Evolutionary conservation across 2,113 vertebrate species (phyloP), one percentile per base, ranked within the genome.

Genomic region (Hyperopisus bebe): DNA sequence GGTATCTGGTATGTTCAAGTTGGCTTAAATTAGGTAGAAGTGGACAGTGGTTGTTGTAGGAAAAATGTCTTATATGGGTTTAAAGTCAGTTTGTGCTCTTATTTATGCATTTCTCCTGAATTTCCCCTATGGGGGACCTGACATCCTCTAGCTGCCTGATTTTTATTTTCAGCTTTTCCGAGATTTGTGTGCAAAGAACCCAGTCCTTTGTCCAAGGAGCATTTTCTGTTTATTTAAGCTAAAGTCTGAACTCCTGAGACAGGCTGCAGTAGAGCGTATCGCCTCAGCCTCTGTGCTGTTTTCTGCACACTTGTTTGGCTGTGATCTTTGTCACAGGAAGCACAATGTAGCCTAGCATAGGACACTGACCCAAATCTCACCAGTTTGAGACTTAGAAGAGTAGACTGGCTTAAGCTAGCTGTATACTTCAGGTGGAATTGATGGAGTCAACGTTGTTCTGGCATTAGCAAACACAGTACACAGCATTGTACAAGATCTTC

Each of bases 1-100:
- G 90, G 90, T 90, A 90, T 94, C 94, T 93, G 92, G 93, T 93
- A 93, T 89, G 88, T 93, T 95, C 92, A 95, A 92, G 93, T 92
- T 46, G 70, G 90, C 55, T 91, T 74, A 48, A 87, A 83, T 90
- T 53, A 27, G 86, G 88, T n/a, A 85, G 83, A 55, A 80, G n/a
- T 46, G 66, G 11, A 80, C 27, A 77, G 85, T 7, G 84, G 62
- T 83, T 55, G 55, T 74, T 85, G 90, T 77, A 55, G 89, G 91
- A 90, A 91, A 84, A 89, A 91, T 92, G 91, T 90, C 92, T 93
- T 13, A 3, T 82, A 74, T 44, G 42, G 70, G 17, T 53, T 31
- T 50, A 44, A 44, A 42, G 88, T 89, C 47, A 39, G 46, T 89
- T 82, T 53, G 51, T 55, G 48, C 39, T 51, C 70, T 0, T 83